These are phyloP conservation scores for Meghimatium bilineatum DNA, from an alignment of 2,888 invertebrate species.

Conservation along the genomic window DNA sequence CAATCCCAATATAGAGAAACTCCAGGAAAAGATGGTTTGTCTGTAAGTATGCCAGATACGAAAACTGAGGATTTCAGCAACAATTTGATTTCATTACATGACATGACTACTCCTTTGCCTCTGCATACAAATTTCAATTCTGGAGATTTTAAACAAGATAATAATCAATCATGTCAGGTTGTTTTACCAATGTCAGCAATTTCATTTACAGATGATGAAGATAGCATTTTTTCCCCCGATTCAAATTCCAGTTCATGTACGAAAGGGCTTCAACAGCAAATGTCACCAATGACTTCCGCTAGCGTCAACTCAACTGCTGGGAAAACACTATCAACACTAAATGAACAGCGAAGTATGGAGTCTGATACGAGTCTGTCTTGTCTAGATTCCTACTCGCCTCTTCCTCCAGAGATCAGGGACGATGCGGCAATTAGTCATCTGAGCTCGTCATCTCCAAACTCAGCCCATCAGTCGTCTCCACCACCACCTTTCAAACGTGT, in stretches of 20 bases:
- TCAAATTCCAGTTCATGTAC: slow-evolving; percentile 1
- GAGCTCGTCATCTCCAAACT: not conserved
- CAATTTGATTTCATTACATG: slow-evolving; percentile 11
- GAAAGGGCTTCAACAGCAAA: slow-evolving; percentile 16
- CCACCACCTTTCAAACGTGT: not conserved
- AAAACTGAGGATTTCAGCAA: not conserved
- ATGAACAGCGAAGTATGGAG: slow-evolving; percentile 52
- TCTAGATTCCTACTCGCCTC: slow-evolving; percentile 3
- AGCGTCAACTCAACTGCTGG: slow-evolving; percentile 5
- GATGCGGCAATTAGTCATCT: not conserved
- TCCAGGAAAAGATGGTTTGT: not conserved
- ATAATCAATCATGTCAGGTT: not conserved
- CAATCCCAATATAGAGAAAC: not conserved
- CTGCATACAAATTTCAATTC: not conserved
- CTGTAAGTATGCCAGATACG: not conserved
- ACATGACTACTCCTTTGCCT: not conserved
- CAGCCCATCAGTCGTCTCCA: not conserved
- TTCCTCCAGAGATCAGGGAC: not conserved
- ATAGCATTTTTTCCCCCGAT: slow-evolving; percentile 3
- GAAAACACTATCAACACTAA: slow-evolving; percentile 46
- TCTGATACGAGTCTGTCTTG: slow-evolving; percentile 47
- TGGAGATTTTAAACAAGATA: not conserved
- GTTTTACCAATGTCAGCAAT: not conserved
- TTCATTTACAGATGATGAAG: not conserved
- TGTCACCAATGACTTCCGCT: not conserved